Base-by-base conservation (phyloP, 2,797 vertebrate genomes). In the Melanotaenia maccullochi region DNA sequence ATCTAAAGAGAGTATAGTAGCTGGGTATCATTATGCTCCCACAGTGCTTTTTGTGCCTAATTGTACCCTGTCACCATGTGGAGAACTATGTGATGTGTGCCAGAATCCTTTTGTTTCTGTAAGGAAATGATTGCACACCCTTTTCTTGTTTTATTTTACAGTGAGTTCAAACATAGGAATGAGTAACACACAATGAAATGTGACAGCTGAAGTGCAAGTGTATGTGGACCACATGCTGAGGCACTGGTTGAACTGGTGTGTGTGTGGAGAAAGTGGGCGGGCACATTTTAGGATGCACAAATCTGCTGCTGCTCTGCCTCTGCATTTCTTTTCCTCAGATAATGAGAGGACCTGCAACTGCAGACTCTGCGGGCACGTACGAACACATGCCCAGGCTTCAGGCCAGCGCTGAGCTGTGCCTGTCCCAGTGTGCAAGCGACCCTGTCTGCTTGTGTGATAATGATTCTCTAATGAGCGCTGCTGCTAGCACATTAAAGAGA, bases 11-110 rank as follows among this genome's bases (percentile, higher is more conserved):
- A 85, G 78, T 60, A 76, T 79, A 85, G 90, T 90, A 73, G 86
- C 82, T 83, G 79, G 85, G 92, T 93, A 90, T 93, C 92, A 94
- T 91, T 93, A 93, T 89, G 88, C 90, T 88, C 90, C 89, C 87
- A 85, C 86, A 22, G 71, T 65, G 88, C 90, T 91, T 94, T 93
- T 90, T 93, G 89, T 93, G 84, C 87, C 71, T 95, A 94, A 95
- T 94, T 93, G 92, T 87, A 93, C 89, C 87, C 87, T 94, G 93
- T 92, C 94, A 90, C 83, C 87, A 79, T 47, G 70, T 20, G 64
- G 79, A 85, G 89, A 90, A 89, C 54, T 75, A 71, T 83, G 81
- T 76, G 73, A 60, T 78, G 51, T 73, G 79, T 78, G 60, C 56
- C 77, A 75, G 42, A 75, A 57, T 74, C 47, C 77, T 55, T 83